Conservation (phyloP, 2,888 invertebrate genomes). For the Epirrhoe alternata region DNA sequence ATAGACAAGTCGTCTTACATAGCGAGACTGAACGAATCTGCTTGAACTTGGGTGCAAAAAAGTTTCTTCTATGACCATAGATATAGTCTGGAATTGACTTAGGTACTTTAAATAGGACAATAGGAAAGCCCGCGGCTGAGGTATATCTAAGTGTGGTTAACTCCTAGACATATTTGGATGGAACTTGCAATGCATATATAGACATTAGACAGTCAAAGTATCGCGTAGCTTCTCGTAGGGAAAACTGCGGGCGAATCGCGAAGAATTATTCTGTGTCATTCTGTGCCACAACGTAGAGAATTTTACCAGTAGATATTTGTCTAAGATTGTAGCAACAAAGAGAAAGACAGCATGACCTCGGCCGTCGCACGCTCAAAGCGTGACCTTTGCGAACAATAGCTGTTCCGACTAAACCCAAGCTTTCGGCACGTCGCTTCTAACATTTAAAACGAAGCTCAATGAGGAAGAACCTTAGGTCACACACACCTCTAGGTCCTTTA, state of each 20-base stretch:
- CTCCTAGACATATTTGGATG: background rate
- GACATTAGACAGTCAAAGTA: too few relatives aligned
- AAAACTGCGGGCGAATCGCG: background rate
- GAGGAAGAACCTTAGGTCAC: background rate
- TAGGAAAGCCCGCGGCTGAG: too few relatives aligned
- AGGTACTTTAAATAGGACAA: too few relatives aligned
- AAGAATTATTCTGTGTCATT: too few relatives aligned
- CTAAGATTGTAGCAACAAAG: slow-evolving; percentile 43
- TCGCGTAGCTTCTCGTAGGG: too few relatives aligned
- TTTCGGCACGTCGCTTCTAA: slow-evolving; percentile 60
- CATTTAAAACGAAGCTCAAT: slow-evolving; percentile 12
- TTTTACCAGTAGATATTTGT: background rate
- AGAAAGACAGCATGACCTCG: slow-evolving; percentile 62
- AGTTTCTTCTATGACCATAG: background rate
- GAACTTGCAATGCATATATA: too few relatives aligned
- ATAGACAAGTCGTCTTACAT: slow-evolving; percentile 13
- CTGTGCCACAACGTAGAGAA: too few relatives aligned
- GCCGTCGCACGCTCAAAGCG: slow-evolving; percentile 49
- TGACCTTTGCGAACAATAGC: slow-evolving; percentile 73
- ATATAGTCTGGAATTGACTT: too few relatives aligned
- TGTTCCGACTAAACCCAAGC: slow-evolving; percentile 61
- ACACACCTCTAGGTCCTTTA: background rate
- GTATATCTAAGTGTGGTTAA: too few relatives aligned
- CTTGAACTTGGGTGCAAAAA: background rate
- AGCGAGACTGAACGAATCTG: background rate